Evolutionary conservation across 2,888 invertebrate species (phyloP), one percentile per base, ranked within the genome.

Genomic region (Mimas tiliae): DNA sequence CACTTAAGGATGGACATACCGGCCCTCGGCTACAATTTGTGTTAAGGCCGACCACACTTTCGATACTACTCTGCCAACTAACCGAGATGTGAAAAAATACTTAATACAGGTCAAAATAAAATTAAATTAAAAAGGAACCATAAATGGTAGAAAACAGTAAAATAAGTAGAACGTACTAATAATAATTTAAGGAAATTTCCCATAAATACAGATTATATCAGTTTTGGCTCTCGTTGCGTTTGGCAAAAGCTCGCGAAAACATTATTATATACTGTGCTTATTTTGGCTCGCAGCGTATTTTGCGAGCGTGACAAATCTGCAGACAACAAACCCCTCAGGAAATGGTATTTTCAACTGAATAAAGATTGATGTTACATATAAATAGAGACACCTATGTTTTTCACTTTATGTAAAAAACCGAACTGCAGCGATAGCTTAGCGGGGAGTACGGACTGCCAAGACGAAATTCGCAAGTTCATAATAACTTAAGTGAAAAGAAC

Each of bases 141-240:
- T 19, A 19, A 6, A 42, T 12, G 19, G 58, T 42, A 27, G 27
- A 14, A 52, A 14, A 38, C 16, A 16, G 9, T 16, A 58, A 19
- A 38, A 50, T 19, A 42, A 58, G 19, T 58, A 12, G 11, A 19
- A 58, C 19, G 58, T 6, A 11, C 38, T 38, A 58, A 58, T 58
- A 58, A 58, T 58, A 58, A 58, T 42, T 58, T 42, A 42, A 42
- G 38, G 58, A 38, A 58, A 9, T 42, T 12, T 6, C 21, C 19
- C 58, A 58, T 58, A 58, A 58, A 58, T 58, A 58, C 58, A 58
- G 58, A 58, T 58, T 38, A 42, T 58, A 58, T 58, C 58, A 58
- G 38, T 38, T 58, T 58, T 58, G 58, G 58, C 58, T 58, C 42
- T 42, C 16, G 58, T 58, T 42, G 58, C 58, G 58, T 58, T 58